These are phyloP conservation scores for Vanacampus margaritifer DNA, from an alignment of 2,113 vertebrate species.

Conservation along the genomic window DNA sequence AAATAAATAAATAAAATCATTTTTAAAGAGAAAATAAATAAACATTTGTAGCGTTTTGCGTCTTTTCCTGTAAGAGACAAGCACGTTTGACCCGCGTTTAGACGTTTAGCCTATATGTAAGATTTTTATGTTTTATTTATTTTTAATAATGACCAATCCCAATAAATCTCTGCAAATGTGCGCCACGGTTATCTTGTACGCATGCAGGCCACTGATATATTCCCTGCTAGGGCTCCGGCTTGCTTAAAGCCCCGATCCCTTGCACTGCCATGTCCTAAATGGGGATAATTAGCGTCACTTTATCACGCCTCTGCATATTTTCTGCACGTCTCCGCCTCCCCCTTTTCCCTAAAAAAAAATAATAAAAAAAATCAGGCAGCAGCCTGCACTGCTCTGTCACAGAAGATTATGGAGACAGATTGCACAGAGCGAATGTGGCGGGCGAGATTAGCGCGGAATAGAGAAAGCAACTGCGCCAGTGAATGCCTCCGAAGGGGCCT, in stretches of 20 bases:
- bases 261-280: slow-evolving; percentile 98
- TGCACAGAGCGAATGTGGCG: slow-evolving; percentile 99
- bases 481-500: slow-evolving; percentile 99
- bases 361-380: slow-evolving; percentile 78
- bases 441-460: slow-evolving; percentile 99
- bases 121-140: not conserved
- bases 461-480: slow-evolving; percentile 99
- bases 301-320: slow-evolving; percentile 99
- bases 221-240: slow-evolving; percentile 84
- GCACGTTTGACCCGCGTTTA: slow-evolving; percentile 94
- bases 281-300: slow-evolving; percentile 99
- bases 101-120: too few species aligned
- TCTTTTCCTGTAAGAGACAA: slow-evolving; percentile 26
- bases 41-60: not conserved
- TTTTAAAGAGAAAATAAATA: not conserved
- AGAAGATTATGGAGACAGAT: slow-evolving; percentile 99
- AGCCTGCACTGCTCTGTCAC: slow-evolving; percentile 92
- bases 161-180: slow-evolving; percentile 86
- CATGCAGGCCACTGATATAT: slow-evolving; percentile 82
- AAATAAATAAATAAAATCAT: too few species aligned
- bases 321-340: slow-evolving; percentile 81
- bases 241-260: slow-evolving; percentile 97
- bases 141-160: slow-evolving; percentile 78
- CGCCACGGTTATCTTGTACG: slow-evolving; percentile 94
- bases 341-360: slow-evolving; percentile 37